Conservation (phyloP, 2,113 vertebrate genomes). For the Pterocles gutturalis region DNA sequence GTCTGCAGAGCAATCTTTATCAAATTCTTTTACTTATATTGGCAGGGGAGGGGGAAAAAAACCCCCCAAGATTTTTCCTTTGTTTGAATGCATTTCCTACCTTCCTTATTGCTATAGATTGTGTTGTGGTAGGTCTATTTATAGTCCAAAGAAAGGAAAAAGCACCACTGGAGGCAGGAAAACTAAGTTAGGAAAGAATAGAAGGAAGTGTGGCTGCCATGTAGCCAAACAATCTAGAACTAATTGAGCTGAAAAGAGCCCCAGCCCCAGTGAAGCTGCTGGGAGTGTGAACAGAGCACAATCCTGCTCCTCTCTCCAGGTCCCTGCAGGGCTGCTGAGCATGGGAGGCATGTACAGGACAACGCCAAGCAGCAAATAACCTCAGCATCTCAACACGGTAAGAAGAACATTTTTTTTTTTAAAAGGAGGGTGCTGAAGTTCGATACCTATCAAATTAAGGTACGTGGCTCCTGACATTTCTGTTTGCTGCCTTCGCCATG, state of each 20-base stretch:
- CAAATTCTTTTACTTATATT: not conserved
- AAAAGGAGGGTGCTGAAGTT: not conserved
- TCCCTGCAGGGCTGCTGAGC: not conserved
- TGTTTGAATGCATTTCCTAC: constrained; percentile 90
- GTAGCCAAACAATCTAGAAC: constrained; percentile 87
- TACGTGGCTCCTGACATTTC: constrained; percentile 25
- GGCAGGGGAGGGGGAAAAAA: not conserved
- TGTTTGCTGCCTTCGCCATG: not conserved
- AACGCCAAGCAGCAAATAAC: not conserved
- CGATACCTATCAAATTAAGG: constrained; percentile 17
- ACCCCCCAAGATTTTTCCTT: constrained; percentile 36
- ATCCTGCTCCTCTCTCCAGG: not conserved
- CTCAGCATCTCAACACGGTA: not conserved
- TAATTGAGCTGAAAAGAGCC: constrained; percentile 75
- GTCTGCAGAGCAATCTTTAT: not conserved
- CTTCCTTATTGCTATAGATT: constrained; percentile 80
- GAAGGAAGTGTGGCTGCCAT: constrained; percentile 92
- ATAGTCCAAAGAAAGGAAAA: constrained; percentile 87
- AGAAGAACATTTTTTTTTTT: not conserved
- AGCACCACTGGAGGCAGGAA: constrained; percentile 89
- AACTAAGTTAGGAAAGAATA: constrained; percentile 96
- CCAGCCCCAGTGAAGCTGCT: constrained; percentile 44
- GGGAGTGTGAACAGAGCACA: constrained; percentile 45
- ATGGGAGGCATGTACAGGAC: not conserved
- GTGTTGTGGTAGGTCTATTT: constrained; percentile 84